Conservation (phyloP, 2,888 invertebrate species). For the Fragum sueziense region DNA sequence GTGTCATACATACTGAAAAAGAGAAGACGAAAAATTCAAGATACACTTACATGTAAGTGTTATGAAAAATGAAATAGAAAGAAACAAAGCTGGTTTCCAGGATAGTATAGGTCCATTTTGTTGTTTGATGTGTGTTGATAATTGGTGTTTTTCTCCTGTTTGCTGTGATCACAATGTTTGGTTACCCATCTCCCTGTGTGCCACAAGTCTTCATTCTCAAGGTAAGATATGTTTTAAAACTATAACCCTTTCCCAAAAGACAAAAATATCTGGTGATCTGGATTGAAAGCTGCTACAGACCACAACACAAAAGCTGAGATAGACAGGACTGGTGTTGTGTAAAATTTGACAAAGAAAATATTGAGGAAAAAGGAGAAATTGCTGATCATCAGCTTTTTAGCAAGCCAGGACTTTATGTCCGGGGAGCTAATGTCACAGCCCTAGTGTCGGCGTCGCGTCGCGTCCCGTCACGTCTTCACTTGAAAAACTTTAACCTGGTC, state of each 20-base stretch:
- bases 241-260: background rate
- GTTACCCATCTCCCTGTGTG: conserved; percentile 15
- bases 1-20: too few species aligned
- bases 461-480: too few species aligned
- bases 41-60: too few species aligned
- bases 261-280: background rate
- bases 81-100: background rate
- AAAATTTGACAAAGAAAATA: too few species aligned
- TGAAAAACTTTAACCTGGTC: too few species aligned
- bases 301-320: background rate
- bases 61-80: too few species aligned
- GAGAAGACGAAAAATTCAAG: too few species aligned
- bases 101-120: background rate
- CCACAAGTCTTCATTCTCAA: conserved; percentile 1
- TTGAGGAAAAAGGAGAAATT: background rate
- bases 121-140: conserved; percentile 23
- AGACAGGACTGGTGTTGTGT: background rate
- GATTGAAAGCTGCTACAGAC: background rate
- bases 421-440: too few species aligned
- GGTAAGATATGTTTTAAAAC: conserved; percentile 1
- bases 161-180: conserved; percentile 32
- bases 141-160: conserved; percentile 27
- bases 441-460: too few species aligned
- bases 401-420: too few species aligned
- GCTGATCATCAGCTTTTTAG: background rate